Base-by-base conservation (phyloP, 1,140 invertebrate species). In the Drosophila miranda region DNA sequence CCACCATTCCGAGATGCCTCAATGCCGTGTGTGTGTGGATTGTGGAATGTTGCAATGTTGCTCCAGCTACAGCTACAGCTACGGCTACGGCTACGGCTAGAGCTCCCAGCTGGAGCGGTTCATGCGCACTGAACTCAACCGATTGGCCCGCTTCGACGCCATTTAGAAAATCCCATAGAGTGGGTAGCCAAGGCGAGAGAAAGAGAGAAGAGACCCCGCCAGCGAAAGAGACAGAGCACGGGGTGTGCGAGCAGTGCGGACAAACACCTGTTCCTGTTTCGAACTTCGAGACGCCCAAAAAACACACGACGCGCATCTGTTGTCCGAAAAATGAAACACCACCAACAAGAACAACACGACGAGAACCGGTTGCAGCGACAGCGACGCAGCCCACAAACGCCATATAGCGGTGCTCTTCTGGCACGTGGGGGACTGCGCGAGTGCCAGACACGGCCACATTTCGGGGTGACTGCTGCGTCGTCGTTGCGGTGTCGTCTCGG, bases 91-190 rank as follows among this genome's bases (percentile, higher is more conserved):
- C n/a, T n/a, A n/a, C n/a, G n/a, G 3, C 7, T 34, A 3, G n/a
- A 3, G 8, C 34, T 23, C 60, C 23, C 34, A 38, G 34, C 34
- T 38, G 51, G 70, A 72, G 79, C 66, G 42, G 78, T 48, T 77
- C 89, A 90, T 89, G 88, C 88, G 80, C 88, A 88, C 9, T 76
- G 72, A 43, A 11, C 16, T 52, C 59, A 82, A 80, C 75, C 88
- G 88, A 90, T 90, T 90, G 88, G 88, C 89, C 88, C 88, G 88
- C 78, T 90, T 89, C 80, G 88, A 81, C 88, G 88, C 88, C 88
- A 90, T 90, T 90, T 90, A 86, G 80, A 80, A 77, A 81, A 53
- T 38, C 34, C 41, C 64, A 45, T 48, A 46, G 63, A 28, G 14
- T 44, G 41, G 41, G 41, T 5, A 44, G 63, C 21, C 48, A 28